Evolutionary conservation across 2,113 vertebrate species (phyloP), one percentile per base, ranked within the genome.

Genomic region (Tonatia bakeri): DNA sequence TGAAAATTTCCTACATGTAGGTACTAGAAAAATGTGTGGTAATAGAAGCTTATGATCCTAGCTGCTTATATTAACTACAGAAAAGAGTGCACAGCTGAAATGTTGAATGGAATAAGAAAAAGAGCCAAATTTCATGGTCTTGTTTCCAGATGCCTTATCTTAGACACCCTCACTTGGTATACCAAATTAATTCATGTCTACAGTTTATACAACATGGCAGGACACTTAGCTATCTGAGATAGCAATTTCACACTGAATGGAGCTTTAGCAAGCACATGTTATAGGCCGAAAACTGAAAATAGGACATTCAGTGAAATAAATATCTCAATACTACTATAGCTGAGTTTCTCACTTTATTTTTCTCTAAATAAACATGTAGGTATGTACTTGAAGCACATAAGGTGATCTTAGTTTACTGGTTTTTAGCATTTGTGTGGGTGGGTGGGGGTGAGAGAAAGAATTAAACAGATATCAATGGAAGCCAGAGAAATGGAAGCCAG

Each of bases 151-250:
- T 90, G 15, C 22, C 22, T 90, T 79, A 91, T 92, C n/a, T 94
- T 77, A 94, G 31, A 61, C 26, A 20, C 90, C 72, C 85, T 93
- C n/a, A 80, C 47, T 87, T 77, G 36, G 24, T 95, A 24, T 82
- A 47, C 17, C 40, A 93, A 91, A 95, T 92, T 95, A 95, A 94
- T 95, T 95, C 96, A 84, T 90, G 38, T 65, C 33, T 73, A 72
- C 0, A 0, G 59, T 95, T 93, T 76, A 81, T 45, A 24, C 59
- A 85, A 77, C 20, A 67, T 88, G 56, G 64, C 67, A 93, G 40
- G 77, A 73, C 26, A 87, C 20, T 91, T 61, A 84, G 50, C 45
- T 91, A 85, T 94, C 77, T 76, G 50, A 87, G 96, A 85, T 65
- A 91, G 36, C 45, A 93, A 94, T 92, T 91, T 91, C 45, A 88